Percentiles rank a stretch among this genome's conserved stretches.
These are phyloP conservation scores for Odocoileus virginianus DNA, from an alignment of 2,113 vertebrate species.

Conservation along the genomic window DNA sequence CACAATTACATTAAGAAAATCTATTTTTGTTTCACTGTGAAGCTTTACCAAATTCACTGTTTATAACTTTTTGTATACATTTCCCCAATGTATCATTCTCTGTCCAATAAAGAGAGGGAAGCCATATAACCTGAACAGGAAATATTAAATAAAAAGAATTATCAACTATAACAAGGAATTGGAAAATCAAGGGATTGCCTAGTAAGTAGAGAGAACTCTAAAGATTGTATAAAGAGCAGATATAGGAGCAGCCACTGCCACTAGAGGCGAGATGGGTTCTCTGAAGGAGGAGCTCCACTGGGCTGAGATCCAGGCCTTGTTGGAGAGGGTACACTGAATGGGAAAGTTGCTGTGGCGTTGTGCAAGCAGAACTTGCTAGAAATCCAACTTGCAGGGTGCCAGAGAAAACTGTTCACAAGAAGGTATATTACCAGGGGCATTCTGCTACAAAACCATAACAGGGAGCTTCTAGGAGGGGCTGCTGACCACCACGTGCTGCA, in stretches of 20 bases:
- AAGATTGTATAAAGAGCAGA: not conserved
- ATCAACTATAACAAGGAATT: not conserved
- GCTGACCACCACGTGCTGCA: not conserved
- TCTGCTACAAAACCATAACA: not conserved
- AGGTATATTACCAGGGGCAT: not conserved
- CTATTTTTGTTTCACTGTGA: not conserved
- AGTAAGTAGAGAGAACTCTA: not conserved
- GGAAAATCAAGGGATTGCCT: not conserved
- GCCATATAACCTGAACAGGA: not conserved
- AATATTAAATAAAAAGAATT: not conserved
- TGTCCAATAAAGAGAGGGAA: not conserved
- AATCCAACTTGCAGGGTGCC: not conserved
- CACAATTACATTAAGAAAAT: not conserved
- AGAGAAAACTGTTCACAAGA: not conserved
- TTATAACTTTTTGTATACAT: not conserved
- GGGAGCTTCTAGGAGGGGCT: not conserved
- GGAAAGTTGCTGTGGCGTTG: not conserved
- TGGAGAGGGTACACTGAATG: not conserved
- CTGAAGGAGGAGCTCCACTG: not conserved
- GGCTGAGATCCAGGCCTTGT: not conserved
- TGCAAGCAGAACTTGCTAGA: not conserved
- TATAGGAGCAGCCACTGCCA: not conserved
- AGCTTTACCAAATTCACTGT: not conserved
- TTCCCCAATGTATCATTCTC: not conserved
- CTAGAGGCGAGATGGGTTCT: not conserved